Conservation (phyloP, 2,113 vertebrate species). For the rabbit (Oryctolagus cuniculus) region mOryCun1.1 NC_091434.1:115807001-115807500, state of each 20-base stretch:
- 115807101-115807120: background rate
- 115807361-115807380: background rate
- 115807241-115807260: rapidly evolving
- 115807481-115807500: background rate
- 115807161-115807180: conserved; percentile 93
- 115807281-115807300: background rate
- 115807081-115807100: conserved; percentile 69
- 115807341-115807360: rapidly evolving
- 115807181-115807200: conserved; percentile 96
- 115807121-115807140: conserved; percentile 59
- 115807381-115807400: no score
- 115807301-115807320: background rate
- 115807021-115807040: conserved; percentile 72
- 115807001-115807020: conserved; percentile 68
- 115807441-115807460: background rate
- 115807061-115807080: conserved; percentile 71
- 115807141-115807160: conserved; percentile 83
- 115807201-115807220: conserved; percentile 91
- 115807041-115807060: conserved; percentile 65
- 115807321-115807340: background rate
- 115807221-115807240: background rate
- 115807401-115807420: background rate
- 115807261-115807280: background rate
- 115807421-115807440: background rate
- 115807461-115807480: background rate